Conservation (phyloP, 2,797 vertebrate genomes). For the Emys orbicularis region DNA sequence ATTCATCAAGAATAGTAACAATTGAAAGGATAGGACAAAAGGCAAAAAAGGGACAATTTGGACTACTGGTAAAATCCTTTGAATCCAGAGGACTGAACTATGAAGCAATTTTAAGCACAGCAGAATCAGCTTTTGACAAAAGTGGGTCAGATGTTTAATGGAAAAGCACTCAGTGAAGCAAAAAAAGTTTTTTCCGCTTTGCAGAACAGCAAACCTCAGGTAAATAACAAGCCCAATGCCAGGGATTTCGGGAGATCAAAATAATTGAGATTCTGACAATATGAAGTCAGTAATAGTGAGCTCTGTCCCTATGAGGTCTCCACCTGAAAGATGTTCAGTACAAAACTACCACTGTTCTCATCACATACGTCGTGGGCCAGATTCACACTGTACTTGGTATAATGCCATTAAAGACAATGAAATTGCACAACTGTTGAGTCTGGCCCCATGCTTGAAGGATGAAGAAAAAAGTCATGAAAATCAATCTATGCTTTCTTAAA, state of each 20-base stretch:
- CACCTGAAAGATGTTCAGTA: not conserved
- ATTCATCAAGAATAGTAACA: conserved; percentile 53
- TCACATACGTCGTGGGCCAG: not conserved
- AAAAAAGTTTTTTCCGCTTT: conserved; percentile 39
- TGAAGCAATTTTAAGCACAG: conserved; percentile 60
- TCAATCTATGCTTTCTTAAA: not conserved
- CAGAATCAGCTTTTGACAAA: conserved; percentile 50
- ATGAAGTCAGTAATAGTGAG: not conserved
- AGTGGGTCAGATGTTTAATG: conserved; percentile 67
- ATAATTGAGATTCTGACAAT: not conserved
- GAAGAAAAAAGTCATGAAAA: not conserved
- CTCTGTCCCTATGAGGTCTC: not conserved
- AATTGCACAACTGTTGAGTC: not conserved
- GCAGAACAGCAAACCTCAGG: conserved; percentile 10
- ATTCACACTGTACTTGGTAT: not conserved
- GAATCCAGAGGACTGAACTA: conserved; percentile 49
- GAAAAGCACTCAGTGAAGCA: conserved; percentile 64
- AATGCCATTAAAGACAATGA: not conserved
- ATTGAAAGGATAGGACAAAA: conserved; percentile 56
- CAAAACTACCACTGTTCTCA: not conserved
- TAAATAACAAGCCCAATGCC: conserved; percentile 34
- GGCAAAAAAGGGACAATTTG: conserved; percentile 19
- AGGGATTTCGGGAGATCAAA: conserved; percentile 2
- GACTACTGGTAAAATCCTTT: conserved; percentile 42
- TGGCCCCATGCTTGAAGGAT: not conserved